Conservation (phyloP, 2,888 invertebrate genomes). For the Cybosia mesomella region DNA sequence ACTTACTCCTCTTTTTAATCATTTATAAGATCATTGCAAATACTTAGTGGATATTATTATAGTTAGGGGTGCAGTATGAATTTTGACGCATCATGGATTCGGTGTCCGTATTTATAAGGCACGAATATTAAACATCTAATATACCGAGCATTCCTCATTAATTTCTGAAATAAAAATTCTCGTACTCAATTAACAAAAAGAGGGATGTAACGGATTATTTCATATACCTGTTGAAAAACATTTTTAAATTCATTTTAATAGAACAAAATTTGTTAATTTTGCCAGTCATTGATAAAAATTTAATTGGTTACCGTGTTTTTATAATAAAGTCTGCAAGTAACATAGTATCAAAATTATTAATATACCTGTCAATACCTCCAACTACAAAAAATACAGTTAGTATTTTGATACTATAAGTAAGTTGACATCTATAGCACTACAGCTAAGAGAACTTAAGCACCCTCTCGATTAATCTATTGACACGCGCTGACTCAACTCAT, state of each 20-base stretch:
- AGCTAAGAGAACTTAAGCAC: slow-evolving; percentile 5
- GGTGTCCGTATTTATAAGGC: not conserved
- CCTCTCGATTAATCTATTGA: slow-evolving; percentile 3
- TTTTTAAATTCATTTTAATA: not conserved
- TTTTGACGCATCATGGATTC: not conserved
- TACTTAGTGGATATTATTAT: not conserved
- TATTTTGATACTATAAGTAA: not conserved
- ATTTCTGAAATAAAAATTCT: not conserved
- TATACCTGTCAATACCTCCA: slow-evolving; percentile 1
- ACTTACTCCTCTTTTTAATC: not conserved
- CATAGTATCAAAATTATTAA: not conserved
- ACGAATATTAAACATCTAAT: not conserved
- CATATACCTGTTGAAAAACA: not conserved
- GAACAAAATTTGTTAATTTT: not conserved
- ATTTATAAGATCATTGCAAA: not conserved
- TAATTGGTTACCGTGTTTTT: not conserved
- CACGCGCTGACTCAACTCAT: not conserved
- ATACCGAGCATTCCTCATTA: not conserved
- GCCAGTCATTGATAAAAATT: not conserved
- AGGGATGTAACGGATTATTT: not conserved
- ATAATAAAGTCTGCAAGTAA: not conserved
- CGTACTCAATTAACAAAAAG: not conserved
- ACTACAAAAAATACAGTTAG: not conserved
- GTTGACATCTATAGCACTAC: slow-evolving; percentile 2
- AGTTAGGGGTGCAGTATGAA: slow-evolving; percentile 1